Conservation (phyloP, 2,113 vertebrate genomes). For the Hyperopisus bebe region DNA sequence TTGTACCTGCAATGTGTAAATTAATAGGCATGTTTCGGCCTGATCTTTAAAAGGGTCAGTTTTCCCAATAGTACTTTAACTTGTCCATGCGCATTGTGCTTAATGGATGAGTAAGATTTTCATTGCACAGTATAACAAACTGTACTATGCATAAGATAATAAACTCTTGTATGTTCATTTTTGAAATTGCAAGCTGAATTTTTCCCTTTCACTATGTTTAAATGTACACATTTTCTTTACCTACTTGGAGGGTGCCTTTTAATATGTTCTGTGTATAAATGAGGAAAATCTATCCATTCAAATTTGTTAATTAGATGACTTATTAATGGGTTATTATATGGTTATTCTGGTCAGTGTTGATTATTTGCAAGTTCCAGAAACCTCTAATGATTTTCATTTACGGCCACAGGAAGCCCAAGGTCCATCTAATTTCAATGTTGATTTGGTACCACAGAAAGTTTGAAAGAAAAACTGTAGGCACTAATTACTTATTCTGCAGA, state of each 20-base stretch:
- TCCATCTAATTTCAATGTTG: conserved; percentile 6
- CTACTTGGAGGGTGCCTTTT: not conserved
- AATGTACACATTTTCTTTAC: not conserved
- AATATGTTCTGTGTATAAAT: not conserved
- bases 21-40: not conserved
- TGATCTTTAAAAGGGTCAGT: not conserved
- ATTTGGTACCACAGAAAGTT: conserved; percentile 1
- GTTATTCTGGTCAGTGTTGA: not conserved
- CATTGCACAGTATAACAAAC: not conserved
- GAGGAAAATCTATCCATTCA: not conserved
- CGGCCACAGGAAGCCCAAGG: not conserved
- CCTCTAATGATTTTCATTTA: not conserved
- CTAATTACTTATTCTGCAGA: conserved; percentile 43
- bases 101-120: not conserved
- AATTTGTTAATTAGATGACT: not conserved
- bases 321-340: not conserved
- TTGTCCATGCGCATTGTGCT: not conserved
- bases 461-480: conserved; percentile 3
- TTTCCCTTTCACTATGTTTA: not conserved
- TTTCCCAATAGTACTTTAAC: not conserved
- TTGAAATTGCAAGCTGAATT: not conserved
- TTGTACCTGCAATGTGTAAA: not conserved
- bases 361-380: not conserved
- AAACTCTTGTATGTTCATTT: not conserved
- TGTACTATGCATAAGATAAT: not conserved